Conservation (phyloP, 2,113 vertebrate species). For the Cephalopholis sonnerati region DNA sequence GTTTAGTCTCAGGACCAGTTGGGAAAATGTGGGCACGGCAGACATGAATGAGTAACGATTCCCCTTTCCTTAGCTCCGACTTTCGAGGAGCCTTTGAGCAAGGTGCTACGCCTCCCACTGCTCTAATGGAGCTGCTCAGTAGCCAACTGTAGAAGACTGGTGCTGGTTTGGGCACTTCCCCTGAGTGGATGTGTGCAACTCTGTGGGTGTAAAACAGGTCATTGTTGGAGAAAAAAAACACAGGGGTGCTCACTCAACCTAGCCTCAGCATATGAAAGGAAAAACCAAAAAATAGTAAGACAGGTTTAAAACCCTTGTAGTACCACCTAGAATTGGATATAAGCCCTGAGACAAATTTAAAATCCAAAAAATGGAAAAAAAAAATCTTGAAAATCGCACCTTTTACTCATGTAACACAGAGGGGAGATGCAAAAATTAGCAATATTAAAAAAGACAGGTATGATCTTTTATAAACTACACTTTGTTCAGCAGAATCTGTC, state of each 20-base stretch:
- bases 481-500: not conserved
- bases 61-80: slow-evolving; percentile 59
- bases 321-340: slow-evolving; percentile 27
- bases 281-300: slow-evolving; percentile 45
- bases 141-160: slow-evolving; percentile 42
- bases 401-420: not conserved
- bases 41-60: slow-evolving; percentile 71
- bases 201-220: slow-evolving; percentile 72
- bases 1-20: slow-evolving; percentile 73
- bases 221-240: slow-evolving; percentile 40
- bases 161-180: slow-evolving; percentile 66
- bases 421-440: not conserved
- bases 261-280: slow-evolving; percentile 51
- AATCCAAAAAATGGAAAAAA: slow-evolving; percentile 31
- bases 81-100: slow-evolving; percentile 71
- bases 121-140: slow-evolving; percentile 55
- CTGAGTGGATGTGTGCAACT: slow-evolving; percentile 63
- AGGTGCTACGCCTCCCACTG: slow-evolving; percentile 62
- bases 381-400: not conserved
- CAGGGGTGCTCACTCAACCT: slow-evolving; percentile 45
- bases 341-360: slow-evolving; percentile 50
- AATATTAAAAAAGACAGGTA: not conserved
- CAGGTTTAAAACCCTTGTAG: slow-evolving; percentile 12
- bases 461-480: rapidly evolving
- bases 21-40: slow-evolving; percentile 66